Base-by-base conservation (phyloP, 2,797 vertebrate species). In the Thalassophryne amazonica region DNA sequence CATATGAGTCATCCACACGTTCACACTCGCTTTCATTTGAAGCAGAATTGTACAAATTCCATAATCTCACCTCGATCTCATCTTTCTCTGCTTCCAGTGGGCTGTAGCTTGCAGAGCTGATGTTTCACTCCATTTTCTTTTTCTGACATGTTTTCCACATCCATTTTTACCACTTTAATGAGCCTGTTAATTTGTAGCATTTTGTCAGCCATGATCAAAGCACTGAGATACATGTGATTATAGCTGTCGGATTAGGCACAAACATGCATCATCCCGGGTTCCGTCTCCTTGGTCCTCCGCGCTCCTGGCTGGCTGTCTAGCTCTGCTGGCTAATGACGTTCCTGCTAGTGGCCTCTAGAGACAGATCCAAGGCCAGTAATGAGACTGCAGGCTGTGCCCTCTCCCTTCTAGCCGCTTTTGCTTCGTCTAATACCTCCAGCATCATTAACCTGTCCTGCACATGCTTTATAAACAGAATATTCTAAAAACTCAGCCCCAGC, bases 371-470 rank as follows among this genome's bases (percentile, higher is more conserved):
- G 69, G 54, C 69, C 78, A 79, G 77, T 89, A 87, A 87, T 89
- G 83, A 86, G 81, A 74, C 69, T 63, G 61, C 60, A 62, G 38
- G 77, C 78, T 72, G 60, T 59, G 32, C 61, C 35, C 45, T 53
- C 54, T 69, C 57, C 41, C 23, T 69, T 45, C 60, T 61, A 12
- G 40, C 9, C 40, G 34, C 53, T 57, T 35, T 59, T 54, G 58
- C 69, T 69, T 60, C 45, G 63, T 72, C 54, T 73, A 79, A 76
- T 85, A 78, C 82, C 81, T 42, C 41, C 57, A 77, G 76, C 77
- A 69, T 84, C 80, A 81, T 88, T 88, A 87, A 87, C 78, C 82
- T 83, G 64, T 64, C 65, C 64, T 67, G 83, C 49, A 42, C 59
- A 79, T 78, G 39, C 65, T 76, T 70, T 71, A 70, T 56, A 66